Conservation (phyloP, 2,797 vertebrate genomes). For the Bryconaethiops microstoma region DNA sequence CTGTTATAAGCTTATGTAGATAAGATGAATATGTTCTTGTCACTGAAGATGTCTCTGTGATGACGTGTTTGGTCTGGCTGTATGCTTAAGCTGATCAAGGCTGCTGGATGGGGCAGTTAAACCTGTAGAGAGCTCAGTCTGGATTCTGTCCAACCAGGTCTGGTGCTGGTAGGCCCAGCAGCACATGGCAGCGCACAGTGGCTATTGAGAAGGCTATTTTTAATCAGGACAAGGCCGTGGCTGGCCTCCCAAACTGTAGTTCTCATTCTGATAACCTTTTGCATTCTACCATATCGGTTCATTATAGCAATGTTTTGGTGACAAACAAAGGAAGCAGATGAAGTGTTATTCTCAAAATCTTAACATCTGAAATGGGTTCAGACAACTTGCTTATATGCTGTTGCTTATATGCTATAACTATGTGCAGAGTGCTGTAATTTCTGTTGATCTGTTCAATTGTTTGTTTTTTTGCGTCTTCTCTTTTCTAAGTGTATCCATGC, state of each 20-base stretch:
- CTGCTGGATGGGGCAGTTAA: slow-evolving; percentile 16
- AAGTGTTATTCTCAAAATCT: too few relatives aligned
- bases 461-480: too few relatives aligned
- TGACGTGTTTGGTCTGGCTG: slow-evolving; percentile 36
- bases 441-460: neutral
- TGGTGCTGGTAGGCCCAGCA: slow-evolving; percentile 24
- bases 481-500: too few relatives aligned
- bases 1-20: neutral
- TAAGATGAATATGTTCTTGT: neutral
- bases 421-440: neutral
- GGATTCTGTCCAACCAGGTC: slow-evolving; percentile 38
- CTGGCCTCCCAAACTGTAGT: neutral
- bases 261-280: neutral
- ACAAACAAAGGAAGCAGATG: neutral
- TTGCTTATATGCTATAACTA: too few relatives aligned
- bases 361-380: too few relatives aligned
- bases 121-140: slow-evolving; percentile 25
- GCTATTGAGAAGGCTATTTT: slow-evolving; percentile 30
- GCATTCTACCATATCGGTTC: neutral
- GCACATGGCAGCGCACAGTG: slow-evolving; percentile 18
- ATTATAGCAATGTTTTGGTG: neutral
- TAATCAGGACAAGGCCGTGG: slow-evolving; percentile 1
- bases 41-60: neutral
- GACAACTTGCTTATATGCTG: too few relatives aligned
- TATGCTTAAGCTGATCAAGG: slow-evolving; percentile 47